Evolutionary conservation across 2,888 invertebrate genomes (phyloP), one percentile per base, ranked within the genome.

Genomic region (Aphodius sticticus): DNA sequence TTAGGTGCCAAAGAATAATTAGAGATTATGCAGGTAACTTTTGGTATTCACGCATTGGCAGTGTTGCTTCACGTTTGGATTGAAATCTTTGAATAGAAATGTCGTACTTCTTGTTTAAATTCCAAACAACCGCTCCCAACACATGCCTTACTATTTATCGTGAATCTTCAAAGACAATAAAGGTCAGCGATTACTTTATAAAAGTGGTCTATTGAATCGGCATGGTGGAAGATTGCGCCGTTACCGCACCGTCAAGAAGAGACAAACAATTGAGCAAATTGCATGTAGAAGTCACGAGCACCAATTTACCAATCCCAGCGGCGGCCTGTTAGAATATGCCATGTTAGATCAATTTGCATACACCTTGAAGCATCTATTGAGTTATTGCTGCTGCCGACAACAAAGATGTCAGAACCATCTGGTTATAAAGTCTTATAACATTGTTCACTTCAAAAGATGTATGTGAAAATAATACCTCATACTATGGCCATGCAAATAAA

Each of bases 221-320:
- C 53, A 53, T 12, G 53, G 12, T 53, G 53, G 53, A 53, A 53
- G 53, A 53, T 9, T 26, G 26, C 26, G 26, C 26, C 53, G 12
- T 74, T 9, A n/a, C 35, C 6, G 74, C 26, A 26, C 35, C 12
- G 14, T 35, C 74, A 74, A 71, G 74, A 36, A 35, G 74, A 37
- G 74, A 35, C 15, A 16, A 74, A 37, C 74, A 74, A 74, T 53
- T 74, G 74, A 74, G 35, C 37, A 74, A 74, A 74, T 74, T 74
- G 74, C 74, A 36, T 74, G 74, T 74, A 37, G 37, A 37, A 74
- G 74, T 74, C 74, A 74, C 74, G 74, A 74, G 74, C n/a, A n/a
- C 74, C 74, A 74, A 74, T 74, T 74, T 74, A 74, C 36, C 36
- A 74, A 74, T 74, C 74, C 15, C 16, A 37, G 74, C 6, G 36